These are phyloP conservation scores for Nemotelus pantherinus DNA, from an alignment of 2,888 invertebrate genomes.

Conservation along the genomic window DNA sequence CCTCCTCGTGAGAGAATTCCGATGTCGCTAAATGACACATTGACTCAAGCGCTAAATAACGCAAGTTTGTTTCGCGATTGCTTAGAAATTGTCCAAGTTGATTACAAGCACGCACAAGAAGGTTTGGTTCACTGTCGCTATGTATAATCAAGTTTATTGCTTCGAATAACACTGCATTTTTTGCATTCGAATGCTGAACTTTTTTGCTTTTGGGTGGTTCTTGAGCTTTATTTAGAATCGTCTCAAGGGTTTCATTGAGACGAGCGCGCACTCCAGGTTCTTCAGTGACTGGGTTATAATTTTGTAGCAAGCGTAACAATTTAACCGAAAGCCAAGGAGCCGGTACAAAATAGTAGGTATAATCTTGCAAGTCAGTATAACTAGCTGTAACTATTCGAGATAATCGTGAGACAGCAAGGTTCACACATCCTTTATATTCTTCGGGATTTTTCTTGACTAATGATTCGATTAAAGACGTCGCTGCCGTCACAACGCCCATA, in stretches of 20 bases:
- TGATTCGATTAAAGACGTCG: constrained; percentile 96
- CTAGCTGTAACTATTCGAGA: constrained; percentile 98
- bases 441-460: constrained; percentile 98
- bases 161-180: constrained; percentile 99
- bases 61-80: constrained; percentile 95
- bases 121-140: constrained; percentile 96
- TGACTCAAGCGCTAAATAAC: constrained; percentile 97
- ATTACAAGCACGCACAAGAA: constrained; percentile 97
- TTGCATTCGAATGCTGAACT: constrained; percentile 99
- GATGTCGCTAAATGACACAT: constrained; percentile 99
- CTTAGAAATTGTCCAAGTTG: constrained; percentile 98
- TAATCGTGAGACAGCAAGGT: constrained; percentile 95
- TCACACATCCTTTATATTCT: constrained; percentile 99
- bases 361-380: constrained; percentile 99
- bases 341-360: constrained; percentile 99
- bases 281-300: constrained; percentile 96
- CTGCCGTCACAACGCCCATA: constrained; percentile 99
- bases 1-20: constrained; percentile 99
- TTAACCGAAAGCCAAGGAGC: constrained; percentile 99
- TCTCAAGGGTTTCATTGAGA: constrained; percentile 96
- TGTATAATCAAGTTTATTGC: constrained; percentile 99
- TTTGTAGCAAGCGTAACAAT: constrained; percentile 92
- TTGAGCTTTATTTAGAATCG: constrained; percentile 97
- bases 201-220: constrained; percentile 99
- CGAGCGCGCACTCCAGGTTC: constrained; percentile 97